Evolutionary conservation across 2,888 invertebrate genomes (phyloP).

Genomic region (Aleiodes alternator): DNA sequence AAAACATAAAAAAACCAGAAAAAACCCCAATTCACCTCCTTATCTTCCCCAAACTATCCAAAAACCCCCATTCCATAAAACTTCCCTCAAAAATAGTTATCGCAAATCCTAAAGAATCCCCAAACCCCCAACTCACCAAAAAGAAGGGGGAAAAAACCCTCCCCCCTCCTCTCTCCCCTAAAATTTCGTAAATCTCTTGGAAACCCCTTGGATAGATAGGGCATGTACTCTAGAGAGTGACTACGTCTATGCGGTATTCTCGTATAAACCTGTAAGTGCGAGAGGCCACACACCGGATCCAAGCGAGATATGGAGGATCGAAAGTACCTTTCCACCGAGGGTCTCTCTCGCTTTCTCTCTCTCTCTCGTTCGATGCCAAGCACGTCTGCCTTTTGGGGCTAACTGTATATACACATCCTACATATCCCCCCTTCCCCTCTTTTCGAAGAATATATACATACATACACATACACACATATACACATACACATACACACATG

Average conservation of each 20-base stretch:
- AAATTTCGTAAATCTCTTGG: constrained; percentile 17
- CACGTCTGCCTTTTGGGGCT: constrained; percentile 73
- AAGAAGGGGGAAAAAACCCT: too few species aligned
- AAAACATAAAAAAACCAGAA: too few species aligned
- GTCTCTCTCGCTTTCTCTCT: neutral
- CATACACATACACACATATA: constrained; percentile 22
- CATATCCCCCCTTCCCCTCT: constrained; percentile 29
- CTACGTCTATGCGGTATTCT: constrained; percentile 28
- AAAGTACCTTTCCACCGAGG: constrained; percentile 44
- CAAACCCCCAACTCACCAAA: too few species aligned
- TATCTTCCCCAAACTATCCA: too few species aligned
- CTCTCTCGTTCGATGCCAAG: constrained; percentile 66
- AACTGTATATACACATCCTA: constrained; percentile 58
- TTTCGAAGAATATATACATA: neutral
- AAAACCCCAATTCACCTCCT: neutral
- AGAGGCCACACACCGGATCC: constrained; percentile 30
- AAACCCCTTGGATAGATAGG: constrained; percentile 8
- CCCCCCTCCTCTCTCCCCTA: too few species aligned
- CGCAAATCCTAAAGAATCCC: too few species aligned
- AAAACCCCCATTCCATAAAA: too few species aligned
- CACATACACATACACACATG: neutral
- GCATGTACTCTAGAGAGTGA: constrained; percentile 9
- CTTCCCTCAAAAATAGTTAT: too few species aligned
- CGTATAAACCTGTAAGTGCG: constrained; percentile 32
- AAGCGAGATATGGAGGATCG: constrained; percentile 40